These are phyloP conservation scores for Denticeps clupeoides DNA, from an alignment of 2,797 vertebrate species.

Conservation along the genomic window DNA sequence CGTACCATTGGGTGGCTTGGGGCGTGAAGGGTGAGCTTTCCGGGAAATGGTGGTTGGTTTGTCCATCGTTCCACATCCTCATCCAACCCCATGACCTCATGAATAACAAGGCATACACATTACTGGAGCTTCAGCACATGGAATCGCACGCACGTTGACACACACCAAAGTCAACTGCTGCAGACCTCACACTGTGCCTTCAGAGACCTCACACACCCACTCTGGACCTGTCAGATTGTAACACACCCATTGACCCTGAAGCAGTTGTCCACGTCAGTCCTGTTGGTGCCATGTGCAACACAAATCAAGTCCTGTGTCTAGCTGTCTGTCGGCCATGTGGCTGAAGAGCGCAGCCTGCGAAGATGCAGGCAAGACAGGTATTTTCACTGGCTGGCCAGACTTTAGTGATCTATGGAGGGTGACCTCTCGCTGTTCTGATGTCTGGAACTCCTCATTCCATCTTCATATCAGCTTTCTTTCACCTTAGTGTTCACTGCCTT, in stretches of 20 bases:
- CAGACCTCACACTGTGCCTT: conserved; percentile 25
- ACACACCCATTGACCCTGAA: conserved; percentile 28
- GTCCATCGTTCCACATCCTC: conserved; percentile 27
- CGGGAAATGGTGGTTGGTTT: conserved; percentile 16
- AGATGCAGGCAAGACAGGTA: too few species aligned
- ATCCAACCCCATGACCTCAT: conserved; percentile 32
- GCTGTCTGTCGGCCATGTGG: neutral
- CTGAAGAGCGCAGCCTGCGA: neutral
- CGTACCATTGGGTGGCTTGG: conserved; percentile 8
- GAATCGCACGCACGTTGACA: neutral
- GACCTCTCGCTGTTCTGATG: too few species aligned
- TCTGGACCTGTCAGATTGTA: conserved; percentile 17
- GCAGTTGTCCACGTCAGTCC: conserved; percentile 32
- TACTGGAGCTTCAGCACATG: conserved; percentile 4
- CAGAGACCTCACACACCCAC: conserved; percentile 14
- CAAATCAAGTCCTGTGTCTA: conserved; percentile 4
- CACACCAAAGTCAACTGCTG: conserved; percentile 13
- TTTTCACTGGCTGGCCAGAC: too few species aligned
- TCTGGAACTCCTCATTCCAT: too few species aligned
- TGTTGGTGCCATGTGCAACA: neutral
- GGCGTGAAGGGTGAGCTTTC: conserved; percentile 18
- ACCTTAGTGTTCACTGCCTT: too few species aligned
- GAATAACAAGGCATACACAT: conserved; percentile 2
- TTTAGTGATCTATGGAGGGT: too few species aligned
- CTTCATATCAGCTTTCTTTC: too few species aligned